These are phyloP conservation scores for Vulpes lagopus DNA, from an alignment of 2,113 vertebrate species.

Conservation along the genomic window DNA sequence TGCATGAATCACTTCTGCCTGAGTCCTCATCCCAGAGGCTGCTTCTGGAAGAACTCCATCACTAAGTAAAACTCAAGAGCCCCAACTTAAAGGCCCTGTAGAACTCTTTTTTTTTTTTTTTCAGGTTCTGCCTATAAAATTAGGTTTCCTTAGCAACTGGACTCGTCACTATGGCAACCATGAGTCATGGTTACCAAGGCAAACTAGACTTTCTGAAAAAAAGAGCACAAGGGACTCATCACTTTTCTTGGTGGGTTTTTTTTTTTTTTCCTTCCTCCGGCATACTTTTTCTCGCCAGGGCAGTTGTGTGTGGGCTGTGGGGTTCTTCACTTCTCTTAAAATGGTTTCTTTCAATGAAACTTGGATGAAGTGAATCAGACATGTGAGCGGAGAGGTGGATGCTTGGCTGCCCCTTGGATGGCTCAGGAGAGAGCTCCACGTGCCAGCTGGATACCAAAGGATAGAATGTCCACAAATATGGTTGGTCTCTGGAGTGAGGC, in stretches of 20 bases:
- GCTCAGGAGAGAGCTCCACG: not conserved
- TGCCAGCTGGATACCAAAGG: not conserved
- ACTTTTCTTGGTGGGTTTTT: slow-evolving; percentile 1
- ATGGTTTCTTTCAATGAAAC: slow-evolving; percentile 58
- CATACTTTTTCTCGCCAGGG: slow-evolving; percentile 48
- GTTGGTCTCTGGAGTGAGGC: slow-evolving; percentile 5
- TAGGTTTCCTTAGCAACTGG: slow-evolving; percentile 67
- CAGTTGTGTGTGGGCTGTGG: slow-evolving; percentile 43
- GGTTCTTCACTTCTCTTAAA: slow-evolving; percentile 57
- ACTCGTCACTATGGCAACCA: slow-evolving; percentile 65
- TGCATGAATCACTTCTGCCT: not conserved
- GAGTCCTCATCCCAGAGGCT: slow-evolving; percentile 6
- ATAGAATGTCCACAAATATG: not conserved
- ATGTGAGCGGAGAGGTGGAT: not conserved
- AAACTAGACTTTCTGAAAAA: slow-evolving; percentile 71
- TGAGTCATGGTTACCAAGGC: slow-evolving; percentile 71
- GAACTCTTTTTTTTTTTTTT: not conserved
- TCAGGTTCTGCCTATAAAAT: slow-evolving; percentile 63
- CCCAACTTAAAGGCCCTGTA: slow-evolving; percentile 9
- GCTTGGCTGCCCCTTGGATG: not conserved
- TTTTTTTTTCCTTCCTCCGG: not conserved
- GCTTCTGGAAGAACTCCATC: not conserved
- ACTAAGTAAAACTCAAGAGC: slow-evolving; percentile 9
- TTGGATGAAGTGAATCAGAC: not conserved
- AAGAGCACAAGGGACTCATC: slow-evolving; percentile 18